Evolutionary conservation across 2,888 invertebrate species (phyloP).

Genomic region (Prosapia bicincta): DNA sequence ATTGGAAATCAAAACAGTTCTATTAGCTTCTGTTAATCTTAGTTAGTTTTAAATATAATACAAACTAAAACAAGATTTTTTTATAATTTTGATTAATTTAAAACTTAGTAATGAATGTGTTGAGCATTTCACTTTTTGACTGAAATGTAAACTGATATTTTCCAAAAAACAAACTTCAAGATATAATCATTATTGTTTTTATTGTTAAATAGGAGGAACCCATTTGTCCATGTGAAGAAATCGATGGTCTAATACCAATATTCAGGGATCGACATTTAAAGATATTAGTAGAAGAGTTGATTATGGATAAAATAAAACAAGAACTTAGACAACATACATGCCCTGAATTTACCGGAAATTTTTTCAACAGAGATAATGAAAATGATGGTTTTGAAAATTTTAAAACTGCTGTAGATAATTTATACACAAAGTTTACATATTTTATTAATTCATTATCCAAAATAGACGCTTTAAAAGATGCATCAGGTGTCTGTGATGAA

Average conservation of each 20-base stretch:
- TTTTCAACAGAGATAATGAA: constrained; percentile 42
- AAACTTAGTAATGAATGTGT: background rate
- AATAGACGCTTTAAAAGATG: constrained; percentile 53
- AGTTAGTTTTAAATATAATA: too few relatives aligned
- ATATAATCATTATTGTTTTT: background rate
- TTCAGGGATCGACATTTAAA: constrained; percentile 44
- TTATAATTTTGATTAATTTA: background rate
- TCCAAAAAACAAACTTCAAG: background rate
- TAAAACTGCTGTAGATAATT: constrained; percentile 61
- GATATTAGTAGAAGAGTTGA: constrained; percentile 46
- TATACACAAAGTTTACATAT: constrained; percentile 55
- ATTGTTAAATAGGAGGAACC: constrained; percentile 30
- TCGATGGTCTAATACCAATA: constrained; percentile 43
- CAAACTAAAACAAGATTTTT: too few relatives aligned
- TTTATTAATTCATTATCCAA: constrained; percentile 55
- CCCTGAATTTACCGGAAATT: constrained; percentile 65
- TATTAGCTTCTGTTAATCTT: too few relatives aligned
- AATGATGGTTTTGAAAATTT: constrained; percentile 60
- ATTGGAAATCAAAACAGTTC: too few relatives aligned
- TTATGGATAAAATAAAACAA: constrained; percentile 55
- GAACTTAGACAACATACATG: constrained; percentile 58
- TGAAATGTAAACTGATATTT: background rate
- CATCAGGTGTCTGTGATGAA: constrained; percentile 49
- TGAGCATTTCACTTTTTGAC: background rate
- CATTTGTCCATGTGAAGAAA: constrained; percentile 45